These are phyloP conservation scores for Diaphora mendica DNA, from an alignment of 2,888 invertebrate genomes.

Conservation along the genomic window DNA sequence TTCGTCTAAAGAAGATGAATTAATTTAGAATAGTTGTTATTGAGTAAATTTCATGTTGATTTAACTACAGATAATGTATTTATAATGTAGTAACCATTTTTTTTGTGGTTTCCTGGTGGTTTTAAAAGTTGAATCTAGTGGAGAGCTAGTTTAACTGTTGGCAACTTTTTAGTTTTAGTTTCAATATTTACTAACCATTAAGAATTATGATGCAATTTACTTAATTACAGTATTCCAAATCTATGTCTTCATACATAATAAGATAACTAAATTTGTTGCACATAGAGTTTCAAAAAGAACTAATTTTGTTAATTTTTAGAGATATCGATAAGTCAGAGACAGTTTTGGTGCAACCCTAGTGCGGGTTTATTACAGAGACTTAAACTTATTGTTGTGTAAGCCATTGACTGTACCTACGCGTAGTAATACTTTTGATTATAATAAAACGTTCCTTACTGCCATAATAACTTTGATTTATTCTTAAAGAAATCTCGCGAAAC, in stretches of 20 bases:
- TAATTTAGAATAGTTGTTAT: too few species aligned
- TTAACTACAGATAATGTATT: too few species aligned
- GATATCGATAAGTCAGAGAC: background rate
- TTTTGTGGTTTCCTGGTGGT: too few species aligned
- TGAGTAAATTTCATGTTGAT: too few species aligned
- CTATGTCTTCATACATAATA: background rate
- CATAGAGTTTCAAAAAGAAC: background rate
- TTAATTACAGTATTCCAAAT: too few species aligned
- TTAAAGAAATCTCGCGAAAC: background rate
- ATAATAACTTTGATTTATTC: background rate
- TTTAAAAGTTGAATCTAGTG: too few species aligned
- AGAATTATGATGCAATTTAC: too few species aligned
- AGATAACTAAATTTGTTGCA: background rate
- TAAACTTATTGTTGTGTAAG: conserved; percentile 11
- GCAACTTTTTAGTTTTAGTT: too few species aligned
- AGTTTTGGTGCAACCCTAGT: background rate
- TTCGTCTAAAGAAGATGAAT: too few species aligned
- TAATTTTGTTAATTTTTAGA: background rate
- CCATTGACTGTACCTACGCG: conserved; percentile 3
- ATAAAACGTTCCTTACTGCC: background rate
- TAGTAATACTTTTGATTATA: conserved; percentile 4
- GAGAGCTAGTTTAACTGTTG: too few species aligned
- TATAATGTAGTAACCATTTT: too few species aligned
- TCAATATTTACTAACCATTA: too few species aligned
- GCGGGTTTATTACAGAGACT: background rate